Conservation (phyloP, 2,797 vertebrate genomes). For the Xyrichtys novacula region DNA sequence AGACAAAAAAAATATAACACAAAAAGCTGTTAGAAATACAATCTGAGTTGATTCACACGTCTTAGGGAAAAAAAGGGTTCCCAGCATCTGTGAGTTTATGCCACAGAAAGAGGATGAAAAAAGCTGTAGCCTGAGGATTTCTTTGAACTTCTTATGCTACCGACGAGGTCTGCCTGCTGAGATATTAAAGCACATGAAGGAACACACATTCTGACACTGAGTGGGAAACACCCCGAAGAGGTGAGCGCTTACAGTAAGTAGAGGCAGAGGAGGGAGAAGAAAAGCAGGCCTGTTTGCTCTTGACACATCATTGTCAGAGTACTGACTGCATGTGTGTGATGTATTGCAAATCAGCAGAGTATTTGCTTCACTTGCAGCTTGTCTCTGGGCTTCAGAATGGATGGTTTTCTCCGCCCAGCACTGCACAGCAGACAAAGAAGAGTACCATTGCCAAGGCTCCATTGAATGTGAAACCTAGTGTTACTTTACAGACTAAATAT, state of each 20-base stretch:
- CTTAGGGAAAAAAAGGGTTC: neutral
- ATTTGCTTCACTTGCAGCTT: slow-evolving; percentile 72
- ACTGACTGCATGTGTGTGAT: slow-evolving; percentile 36
- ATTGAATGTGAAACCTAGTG: slow-evolving; percentile 62
- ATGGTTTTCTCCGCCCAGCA: slow-evolving; percentile 58
- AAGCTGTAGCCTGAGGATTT: slow-evolving; percentile 20
- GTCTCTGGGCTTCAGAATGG: slow-evolving; percentile 65
- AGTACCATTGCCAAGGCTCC: slow-evolving; percentile 31
- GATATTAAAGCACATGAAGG: slow-evolving; percentile 36
- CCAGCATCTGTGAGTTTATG: slow-evolving; percentile 17
- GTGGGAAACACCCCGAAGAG: slow-evolving; percentile 35
- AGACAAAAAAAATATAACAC: neutral
- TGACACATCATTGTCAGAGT: slow-evolving; percentile 21
- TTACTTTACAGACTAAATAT: slow-evolving; percentile 71
- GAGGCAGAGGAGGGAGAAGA: slow-evolving; percentile 18
- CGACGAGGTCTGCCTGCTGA: slow-evolving; percentile 17
- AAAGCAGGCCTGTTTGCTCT: slow-evolving; percentile 25
- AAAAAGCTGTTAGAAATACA: neutral
- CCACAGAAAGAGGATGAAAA: neutral
- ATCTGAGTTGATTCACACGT: slow-evolving; percentile 30
- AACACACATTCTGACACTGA: slow-evolving; percentile 25
- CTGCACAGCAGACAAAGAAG: slow-evolving; percentile 19
- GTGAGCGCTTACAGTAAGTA: slow-evolving; percentile 25
- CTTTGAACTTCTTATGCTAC: slow-evolving; percentile 16
- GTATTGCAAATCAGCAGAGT: slow-evolving; percentile 56